These are phyloP conservation scores for Sinohyriopsis cumingii DNA, from an alignment of 2,888 invertebrate genomes.

Conservation along the genomic window DNA sequence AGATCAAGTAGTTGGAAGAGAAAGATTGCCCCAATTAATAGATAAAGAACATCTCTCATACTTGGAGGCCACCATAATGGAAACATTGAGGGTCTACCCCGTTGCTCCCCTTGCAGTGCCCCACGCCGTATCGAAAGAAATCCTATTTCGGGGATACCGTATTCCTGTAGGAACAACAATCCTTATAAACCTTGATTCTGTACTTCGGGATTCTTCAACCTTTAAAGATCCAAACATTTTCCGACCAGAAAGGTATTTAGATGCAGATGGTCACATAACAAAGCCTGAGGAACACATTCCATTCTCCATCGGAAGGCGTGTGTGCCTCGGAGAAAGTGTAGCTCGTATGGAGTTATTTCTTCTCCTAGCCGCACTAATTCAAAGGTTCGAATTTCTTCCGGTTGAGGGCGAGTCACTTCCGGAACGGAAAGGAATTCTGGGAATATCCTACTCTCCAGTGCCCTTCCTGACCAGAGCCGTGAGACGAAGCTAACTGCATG, in stretches of 20 bases:
- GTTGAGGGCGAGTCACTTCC: conserved; percentile 23
- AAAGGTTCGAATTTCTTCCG: conserved; percentile 26
- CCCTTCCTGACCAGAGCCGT: neutral
- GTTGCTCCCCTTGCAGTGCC: conserved; percentile 45
- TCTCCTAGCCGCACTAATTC: conserved; percentile 28
- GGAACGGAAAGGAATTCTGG: conserved; percentile 18
- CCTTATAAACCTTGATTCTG: conserved; percentile 47
- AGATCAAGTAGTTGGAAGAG: conserved; percentile 64
- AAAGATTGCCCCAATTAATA: conserved; percentile 32
- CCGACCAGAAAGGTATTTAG: conserved; percentile 55
- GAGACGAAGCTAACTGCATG: neutral
- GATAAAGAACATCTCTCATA: conserved; percentile 44
- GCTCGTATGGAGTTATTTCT: conserved; percentile 43
- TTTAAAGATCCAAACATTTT: conserved; percentile 53
- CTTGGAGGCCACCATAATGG: conserved; percentile 58
- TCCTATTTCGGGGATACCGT: conserved; percentile 49
- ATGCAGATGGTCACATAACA: conserved; percentile 21
- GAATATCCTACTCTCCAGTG: conserved; percentile 28
- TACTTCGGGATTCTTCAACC: conserved; percentile 40
- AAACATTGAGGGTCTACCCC: conserved; percentile 49
- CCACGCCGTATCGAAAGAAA: conserved; percentile 51
- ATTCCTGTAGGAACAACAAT: conserved; percentile 57
- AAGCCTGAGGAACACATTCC: conserved; percentile 31
- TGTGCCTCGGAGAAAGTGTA: neutral
- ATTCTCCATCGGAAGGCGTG: conserved; percentile 29